These are phyloP conservation scores for Agrypnia vestita DNA, from an alignment of 1,140 invertebrate genomes.

Conservation along the genomic window DNA sequence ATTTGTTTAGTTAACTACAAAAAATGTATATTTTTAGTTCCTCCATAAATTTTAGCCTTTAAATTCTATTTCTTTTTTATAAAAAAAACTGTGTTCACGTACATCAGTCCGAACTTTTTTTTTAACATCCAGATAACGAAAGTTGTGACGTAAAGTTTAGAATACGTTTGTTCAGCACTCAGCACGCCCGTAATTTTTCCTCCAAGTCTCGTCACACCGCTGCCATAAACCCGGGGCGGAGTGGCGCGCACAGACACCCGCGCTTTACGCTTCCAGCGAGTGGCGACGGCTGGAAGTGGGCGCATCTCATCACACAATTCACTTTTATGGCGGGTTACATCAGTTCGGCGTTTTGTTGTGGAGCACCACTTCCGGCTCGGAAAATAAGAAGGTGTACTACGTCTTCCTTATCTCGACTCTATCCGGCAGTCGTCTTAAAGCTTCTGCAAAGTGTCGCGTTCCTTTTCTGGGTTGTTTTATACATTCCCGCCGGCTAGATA, in stretches of 20 bases:
- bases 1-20: no score
- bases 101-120: neutral
- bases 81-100: neutral
- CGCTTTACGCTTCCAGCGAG: slow-evolving; percentile 21
- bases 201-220: slow-evolving; percentile 20
- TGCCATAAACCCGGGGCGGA: slow-evolving; percentile 20
- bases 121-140: neutral
- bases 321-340: slow-evolving; percentile 35
- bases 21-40: no score
- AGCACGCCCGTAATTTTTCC: neutral
- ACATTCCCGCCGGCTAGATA: neutral
- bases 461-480: slow-evolving; percentile 14
- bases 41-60: no score
- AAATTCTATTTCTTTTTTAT: neutral
- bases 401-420: slow-evolving; percentile 13
- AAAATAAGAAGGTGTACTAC: slow-evolving; percentile 21
- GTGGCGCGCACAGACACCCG: slow-evolving; percentile 1
- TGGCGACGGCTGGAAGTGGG: slow-evolving; percentile 15
- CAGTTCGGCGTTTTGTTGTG: slow-evolving; percentile 36
- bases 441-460: neutral
- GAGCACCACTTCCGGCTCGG: slow-evolving; percentile 17
- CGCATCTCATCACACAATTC: slow-evolving; percentile 30
- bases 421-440: slow-evolving; percentile 6
- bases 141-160: neutral
- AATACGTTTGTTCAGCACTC: neutral